These are phyloP conservation scores for Leucophenga maculata DNA, from an alignment of 2,888 invertebrate species.

Conservation along the genomic window DNA sequence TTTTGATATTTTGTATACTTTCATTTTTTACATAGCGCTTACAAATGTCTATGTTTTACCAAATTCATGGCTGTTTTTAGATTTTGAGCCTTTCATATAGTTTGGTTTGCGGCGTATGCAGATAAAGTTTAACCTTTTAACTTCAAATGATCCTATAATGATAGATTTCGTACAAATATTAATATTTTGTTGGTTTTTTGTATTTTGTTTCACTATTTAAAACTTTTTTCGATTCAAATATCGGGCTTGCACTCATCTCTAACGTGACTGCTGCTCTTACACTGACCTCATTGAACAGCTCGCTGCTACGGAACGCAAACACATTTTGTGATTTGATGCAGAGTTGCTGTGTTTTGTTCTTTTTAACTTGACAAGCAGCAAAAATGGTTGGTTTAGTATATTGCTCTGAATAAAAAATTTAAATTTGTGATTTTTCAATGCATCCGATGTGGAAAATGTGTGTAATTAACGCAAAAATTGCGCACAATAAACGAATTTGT, in stretches of 20 bases:
- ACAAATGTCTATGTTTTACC: too few relatives aligned
- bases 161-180: too few relatives aligned
- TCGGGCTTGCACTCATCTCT: neutral
- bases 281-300: slow-evolving; percentile 29
- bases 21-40: too few relatives aligned
- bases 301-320: neutral
- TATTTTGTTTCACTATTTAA: neutral
- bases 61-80: too few relatives aligned
- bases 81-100: too few relatives aligned
- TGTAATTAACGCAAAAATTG: slow-evolving; percentile 33
- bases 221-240: neutral
- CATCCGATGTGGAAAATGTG: slow-evolving; percentile 40
- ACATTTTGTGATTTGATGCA: neutral
- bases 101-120: too few relatives aligned
- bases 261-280: slow-evolving; percentile 12
- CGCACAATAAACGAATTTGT: slow-evolving; percentile 16
- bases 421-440: slow-evolving; percentile 45
- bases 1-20: too few relatives aligned
- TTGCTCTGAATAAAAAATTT: slow-evolving; percentile 32
- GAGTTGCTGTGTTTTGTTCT: slow-evolving; percentile 46
- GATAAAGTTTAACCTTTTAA: too few relatives aligned
- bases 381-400: slow-evolving; percentile 57
- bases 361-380: slow-evolving; percentile 64
- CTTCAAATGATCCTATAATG: too few relatives aligned
- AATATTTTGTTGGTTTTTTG: too few relatives aligned